Evolutionary conservation across 2,113 vertebrate genomes (phyloP), one percentile per base, ranked within the genome.

Genomic region (Pteronura brasiliensis): DNA sequence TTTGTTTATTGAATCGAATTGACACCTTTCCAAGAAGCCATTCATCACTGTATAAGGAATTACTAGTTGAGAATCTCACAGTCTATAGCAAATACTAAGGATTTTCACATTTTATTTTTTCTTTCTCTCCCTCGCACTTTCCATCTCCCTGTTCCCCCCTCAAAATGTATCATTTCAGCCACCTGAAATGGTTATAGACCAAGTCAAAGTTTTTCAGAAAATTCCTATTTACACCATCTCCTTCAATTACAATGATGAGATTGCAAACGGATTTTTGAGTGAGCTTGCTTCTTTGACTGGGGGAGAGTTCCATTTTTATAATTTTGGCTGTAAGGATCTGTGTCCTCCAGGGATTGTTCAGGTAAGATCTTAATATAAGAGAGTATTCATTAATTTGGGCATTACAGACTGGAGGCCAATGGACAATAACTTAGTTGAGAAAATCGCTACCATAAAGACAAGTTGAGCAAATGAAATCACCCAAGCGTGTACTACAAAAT

Each of bases 181-280:
- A 17, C 96, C 98, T 1, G 67, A 52, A 11, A 85, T 76, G 74
- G 98, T 99, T 98, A 91, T 99, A 88, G 59, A 97, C 10, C 96
- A 99, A 83, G 97, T 99, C 13, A 98, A 90, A 17, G 65, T 74
- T 88, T 86, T 97, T 44, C 65, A 88, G 76, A 98, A 97, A 79
- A 97, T 99, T 94, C 99, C 99, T 29, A 90, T 99, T 81, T 99
- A 99, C 63, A 98, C 99, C 44, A 97, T 99, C 61, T 99, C 99
- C 88, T 99, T 99, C 97, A 99, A 98, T 98, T 99, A 99, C 95
- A 97, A 99, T 52, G 99, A 99, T 88, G 96, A 29, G 23, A 97
- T 98, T 97, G 99, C 99, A 12, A 99, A 99, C 90, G 95, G 49
- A 83, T 99, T 99, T 97, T 97, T 99, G 91, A 97, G 98, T 96